These are phyloP conservation scores for Platycheirus albimanus DNA, from an alignment of 2,888 invertebrate species.

Conservation along the genomic window DNA sequence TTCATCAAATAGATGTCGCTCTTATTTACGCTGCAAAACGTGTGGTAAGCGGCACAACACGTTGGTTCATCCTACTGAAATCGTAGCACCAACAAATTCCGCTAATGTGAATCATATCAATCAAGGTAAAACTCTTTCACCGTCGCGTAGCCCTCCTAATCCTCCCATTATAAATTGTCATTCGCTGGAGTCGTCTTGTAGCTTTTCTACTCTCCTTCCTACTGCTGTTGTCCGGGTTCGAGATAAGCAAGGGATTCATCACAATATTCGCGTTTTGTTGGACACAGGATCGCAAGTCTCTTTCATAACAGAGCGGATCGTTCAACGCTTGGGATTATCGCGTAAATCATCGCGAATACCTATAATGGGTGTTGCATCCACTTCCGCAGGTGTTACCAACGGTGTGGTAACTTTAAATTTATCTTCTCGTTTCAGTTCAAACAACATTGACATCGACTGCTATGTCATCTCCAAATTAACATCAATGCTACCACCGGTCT, in stretches of 20 bases:
- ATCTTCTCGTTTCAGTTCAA: conserved; percentile 1
- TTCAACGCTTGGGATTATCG: neutral
- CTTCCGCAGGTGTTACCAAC: conserved; percentile 31
- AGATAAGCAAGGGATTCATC: conserved; percentile 15
- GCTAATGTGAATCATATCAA: too few species aligned
- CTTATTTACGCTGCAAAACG: conserved; percentile 1
- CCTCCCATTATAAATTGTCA: neutral
- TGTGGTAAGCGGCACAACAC: conserved; percentile 20
- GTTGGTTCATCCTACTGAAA: conserved; percentile 25
- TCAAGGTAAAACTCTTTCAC: neutral
- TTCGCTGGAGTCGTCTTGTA: conserved; percentile 1
- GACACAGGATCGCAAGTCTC: conserved; percentile 34
- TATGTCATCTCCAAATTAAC: conserved; percentile 29
- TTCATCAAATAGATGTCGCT: conserved; percentile 11
- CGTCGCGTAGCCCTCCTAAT: neutral
- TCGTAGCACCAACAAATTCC: neutral
- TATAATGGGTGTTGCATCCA: neutral
- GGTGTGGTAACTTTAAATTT: conserved; percentile 19
- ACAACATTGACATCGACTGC: conserved; percentile 6
- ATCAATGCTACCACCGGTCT: conserved; percentile 8
- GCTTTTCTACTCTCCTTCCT: conserved; percentile 7
- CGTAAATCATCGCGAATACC: conserved; percentile 15
- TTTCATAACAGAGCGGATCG: conserved; percentile 2
- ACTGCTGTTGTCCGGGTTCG: conserved; percentile 13
- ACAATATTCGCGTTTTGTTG: neutral